These are phyloP conservation scores for Macrotrachela quadricornifera DNA, from an alignment of 1,140 invertebrate species.

Conservation along the genomic window DNA sequence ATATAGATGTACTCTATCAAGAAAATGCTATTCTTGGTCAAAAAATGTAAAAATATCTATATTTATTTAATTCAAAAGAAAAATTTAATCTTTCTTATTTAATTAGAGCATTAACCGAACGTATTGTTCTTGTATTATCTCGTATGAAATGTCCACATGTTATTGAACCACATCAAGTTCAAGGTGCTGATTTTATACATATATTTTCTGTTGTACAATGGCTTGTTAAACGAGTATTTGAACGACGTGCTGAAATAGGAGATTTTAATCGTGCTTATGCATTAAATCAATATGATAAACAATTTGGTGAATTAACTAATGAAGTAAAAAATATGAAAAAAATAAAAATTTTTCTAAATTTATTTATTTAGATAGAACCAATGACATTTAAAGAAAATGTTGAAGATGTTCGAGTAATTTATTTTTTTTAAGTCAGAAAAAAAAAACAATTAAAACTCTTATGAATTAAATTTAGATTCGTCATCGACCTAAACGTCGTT, in stretches of 20 bases:
- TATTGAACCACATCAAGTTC: slow-evolving; percentile 90
- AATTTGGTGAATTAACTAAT: too few relatives aligned
- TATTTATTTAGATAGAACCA: background rate
- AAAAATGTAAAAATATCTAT: slow-evolving; percentile 56
- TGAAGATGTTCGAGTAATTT: background rate
- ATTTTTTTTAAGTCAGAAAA: background rate
- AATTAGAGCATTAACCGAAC: slow-evolving; percentile 64
- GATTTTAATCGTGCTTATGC: slow-evolving; percentile 55
- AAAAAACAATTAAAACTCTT: background rate
- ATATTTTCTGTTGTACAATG: slow-evolving; percentile 82
- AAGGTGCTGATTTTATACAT: slow-evolving; percentile 80
- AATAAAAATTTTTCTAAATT: background rate
- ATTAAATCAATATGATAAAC: slow-evolving; percentile 57
- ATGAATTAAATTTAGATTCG: slow-evolving; percentile 14
- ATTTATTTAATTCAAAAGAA: too few relatives aligned
- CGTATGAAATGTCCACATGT: slow-evolving; percentile 76
- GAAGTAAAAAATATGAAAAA: too few relatives aligned
- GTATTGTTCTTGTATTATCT: slow-evolving; percentile 69
- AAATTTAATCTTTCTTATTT: background rate
- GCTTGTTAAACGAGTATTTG: slow-evolving; percentile 75
- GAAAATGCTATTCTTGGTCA: slow-evolving; percentile 89
- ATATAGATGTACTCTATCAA: slow-evolving; percentile 82
- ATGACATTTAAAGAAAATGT: background rate
- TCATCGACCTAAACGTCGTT: slow-evolving; percentile 29
- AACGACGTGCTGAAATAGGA: slow-evolving; percentile 48